Conservation (phyloP, 35 echinoderm and acorn worm genomes). For the Eucidaris tribuloides region DNA sequence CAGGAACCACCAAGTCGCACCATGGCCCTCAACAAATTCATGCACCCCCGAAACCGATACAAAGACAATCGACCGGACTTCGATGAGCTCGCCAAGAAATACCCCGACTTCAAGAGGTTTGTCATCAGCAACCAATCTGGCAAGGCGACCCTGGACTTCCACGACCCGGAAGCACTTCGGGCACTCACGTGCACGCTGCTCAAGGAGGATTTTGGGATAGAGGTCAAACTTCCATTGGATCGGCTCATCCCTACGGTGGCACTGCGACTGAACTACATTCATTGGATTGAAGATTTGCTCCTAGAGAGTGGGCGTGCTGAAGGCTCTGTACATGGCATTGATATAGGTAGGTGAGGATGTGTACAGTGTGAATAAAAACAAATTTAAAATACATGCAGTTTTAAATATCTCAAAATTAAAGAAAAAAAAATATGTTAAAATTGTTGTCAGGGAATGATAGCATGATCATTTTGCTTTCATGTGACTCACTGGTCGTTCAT, state of each 20-base stretch:
- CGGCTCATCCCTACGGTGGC: constrained; percentile 86
- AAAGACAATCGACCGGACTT: constrained; percentile 86
- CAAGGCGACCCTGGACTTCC: constrained; percentile 78
- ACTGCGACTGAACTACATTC: constrained; percentile 91
- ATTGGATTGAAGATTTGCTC: constrained; percentile 95
- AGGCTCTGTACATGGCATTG: constrained; percentile 63
- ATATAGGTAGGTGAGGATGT: constrained; percentile 91
- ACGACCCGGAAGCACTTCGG: constrained; percentile 80
- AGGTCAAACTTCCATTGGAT: constrained; percentile 78
- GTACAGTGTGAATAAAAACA: too few species aligned
- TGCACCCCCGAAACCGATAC: constrained; percentile 97
- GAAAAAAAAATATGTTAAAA: too few species aligned
- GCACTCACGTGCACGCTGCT: constrained; percentile 88
- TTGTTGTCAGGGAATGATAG: too few species aligned
- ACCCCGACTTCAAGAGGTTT: constrained; percentile 76
- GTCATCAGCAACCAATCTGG: constrained; percentile 48
- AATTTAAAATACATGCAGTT: too few species aligned
- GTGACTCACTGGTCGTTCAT: too few species aligned
- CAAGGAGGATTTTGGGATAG: constrained; percentile 84
- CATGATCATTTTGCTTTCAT: too few species aligned
- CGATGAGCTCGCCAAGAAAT: constrained; percentile 68
- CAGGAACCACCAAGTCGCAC: not conserved
- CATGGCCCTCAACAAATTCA: constrained; percentile 95
- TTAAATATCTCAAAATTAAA: too few species aligned
- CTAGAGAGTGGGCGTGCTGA: constrained; percentile 6